Evolutionary conservation across 2,797 vertebrate genomes (phyloP), one percentile per base, ranked within the genome.

Genomic region (Phrynocephalus forsythii): DNA sequence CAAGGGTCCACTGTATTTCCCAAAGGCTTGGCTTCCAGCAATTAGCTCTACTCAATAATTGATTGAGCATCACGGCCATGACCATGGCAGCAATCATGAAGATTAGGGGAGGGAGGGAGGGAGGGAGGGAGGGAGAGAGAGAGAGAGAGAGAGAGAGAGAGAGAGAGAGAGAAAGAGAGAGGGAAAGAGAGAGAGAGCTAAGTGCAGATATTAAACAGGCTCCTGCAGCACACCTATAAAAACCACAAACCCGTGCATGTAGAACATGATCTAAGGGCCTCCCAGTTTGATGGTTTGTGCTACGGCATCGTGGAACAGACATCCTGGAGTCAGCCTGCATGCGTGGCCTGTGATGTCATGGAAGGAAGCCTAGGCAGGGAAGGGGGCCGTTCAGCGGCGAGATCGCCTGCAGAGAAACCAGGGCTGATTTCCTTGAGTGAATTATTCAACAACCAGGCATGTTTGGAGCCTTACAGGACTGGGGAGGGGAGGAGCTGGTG

Each of bases 181-280:
- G 69, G 22, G 30, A 67, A 20, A 8, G 63, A 67, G 13, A 75
- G 69, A n/a, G 30, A 67, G 28, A 8, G 52, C 30, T 81, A 67
- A 82, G 69, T 33, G 28, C 56, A 82, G 44, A 15, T 44, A 75
- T 76, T 75, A 63, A 82, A 76, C 86, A 87, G 18, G 71, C 79
- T 44, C 9, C 50, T 50, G 52, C 13, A 20, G 63, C 52, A 67
- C 69, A 50, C 33, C 18, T 67, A 81, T 63, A 66, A 56, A 48
- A 73, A 81, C 44, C 71, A 16, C 60, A 66, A 44, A 73, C 3
- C 79, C 38, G 8, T 4, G 15, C 79, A 33, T 28, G 22, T n/a
- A 44, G 28, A 9, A 8, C 10, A 8, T 26, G 16, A 69, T 67
- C 63, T 26, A 52, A 78, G n/a, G 9, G 48, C 63, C 75, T 79